Evolutionary conservation across 2,797 vertebrate species (phyloP).

Genomic region (Picus viridis): DNA sequence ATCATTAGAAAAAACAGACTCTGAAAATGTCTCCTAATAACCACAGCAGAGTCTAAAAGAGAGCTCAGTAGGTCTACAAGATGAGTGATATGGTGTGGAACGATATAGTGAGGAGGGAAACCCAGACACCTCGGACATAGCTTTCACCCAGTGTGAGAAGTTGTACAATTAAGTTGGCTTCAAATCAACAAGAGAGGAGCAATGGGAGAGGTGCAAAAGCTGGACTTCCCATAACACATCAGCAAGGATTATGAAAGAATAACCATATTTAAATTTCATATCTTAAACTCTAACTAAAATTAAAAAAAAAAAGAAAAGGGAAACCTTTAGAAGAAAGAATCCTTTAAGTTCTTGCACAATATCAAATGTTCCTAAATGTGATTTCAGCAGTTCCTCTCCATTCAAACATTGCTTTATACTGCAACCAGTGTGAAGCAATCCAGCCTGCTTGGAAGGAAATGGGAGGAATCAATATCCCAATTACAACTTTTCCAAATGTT

Average conservation of each 20-base stretch:
- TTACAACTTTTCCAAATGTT: constrained; percentile 11
- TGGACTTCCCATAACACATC: neutral
- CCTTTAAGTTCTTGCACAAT: neutral
- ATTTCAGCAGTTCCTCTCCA: neutral
- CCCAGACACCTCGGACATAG: neutral
- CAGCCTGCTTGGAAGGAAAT: neutral
- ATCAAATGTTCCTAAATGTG: neutral
- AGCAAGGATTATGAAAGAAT: neutral
- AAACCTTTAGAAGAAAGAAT: neutral
- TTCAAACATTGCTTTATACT: neutral
- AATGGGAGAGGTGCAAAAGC: neutral
- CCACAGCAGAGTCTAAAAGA: neutral
- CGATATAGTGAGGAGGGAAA: neutral
- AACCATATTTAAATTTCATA: neutral
- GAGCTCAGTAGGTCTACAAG: neutral
- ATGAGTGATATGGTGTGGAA: neutral
- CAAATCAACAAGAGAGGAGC: neutral
- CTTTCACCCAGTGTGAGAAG: neutral
- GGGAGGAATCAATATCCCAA: neutral
- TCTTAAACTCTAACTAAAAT: neutral
- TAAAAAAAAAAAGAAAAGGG: fast-evolving
- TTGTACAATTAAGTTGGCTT: neutral
- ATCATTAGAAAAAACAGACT: neutral
- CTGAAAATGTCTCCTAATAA: neutral
- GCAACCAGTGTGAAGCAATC: neutral